phyloP scores from a whole-genome alignment of 2,113 vertebrate genomes.

The Erinaceus europaeus region DNA sequence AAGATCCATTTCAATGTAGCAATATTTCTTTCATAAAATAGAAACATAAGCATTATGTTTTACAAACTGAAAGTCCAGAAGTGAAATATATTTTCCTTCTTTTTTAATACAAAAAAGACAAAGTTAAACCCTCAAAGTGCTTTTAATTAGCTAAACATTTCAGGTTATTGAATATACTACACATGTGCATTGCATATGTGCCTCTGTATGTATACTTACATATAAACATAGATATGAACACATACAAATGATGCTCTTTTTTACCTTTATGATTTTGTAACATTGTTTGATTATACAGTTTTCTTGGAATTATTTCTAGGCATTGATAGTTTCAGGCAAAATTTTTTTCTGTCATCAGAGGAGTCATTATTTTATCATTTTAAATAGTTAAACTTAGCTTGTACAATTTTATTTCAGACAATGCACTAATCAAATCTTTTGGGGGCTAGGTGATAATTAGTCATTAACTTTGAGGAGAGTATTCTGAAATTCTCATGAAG shows the following conservation, averaged over 20 bases:
- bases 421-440: slow-evolving; percentile 6
- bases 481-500: background rate
- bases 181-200: background rate
- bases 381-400: background rate
- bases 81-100: background rate
- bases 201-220: background rate
- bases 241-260: background rate
- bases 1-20: background rate
- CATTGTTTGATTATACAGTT: background rate
- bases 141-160: background rate
- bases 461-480: background rate
- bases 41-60: background rate
- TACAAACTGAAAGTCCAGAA: background rate
- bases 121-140: background rate
- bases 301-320: background rate
- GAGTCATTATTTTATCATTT: slow-evolving; percentile 6
- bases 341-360: background rate
- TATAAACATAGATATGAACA: background rate
- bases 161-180: background rate
- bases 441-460: background rate
- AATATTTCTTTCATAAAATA: background rate
- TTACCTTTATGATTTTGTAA: background rate
- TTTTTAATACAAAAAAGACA: background rate
- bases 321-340: background rate
- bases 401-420: slow-evolving; percentile 23